Conservation (phyloP, 2,888 invertebrate species). For the Aradus depressus region DNA sequence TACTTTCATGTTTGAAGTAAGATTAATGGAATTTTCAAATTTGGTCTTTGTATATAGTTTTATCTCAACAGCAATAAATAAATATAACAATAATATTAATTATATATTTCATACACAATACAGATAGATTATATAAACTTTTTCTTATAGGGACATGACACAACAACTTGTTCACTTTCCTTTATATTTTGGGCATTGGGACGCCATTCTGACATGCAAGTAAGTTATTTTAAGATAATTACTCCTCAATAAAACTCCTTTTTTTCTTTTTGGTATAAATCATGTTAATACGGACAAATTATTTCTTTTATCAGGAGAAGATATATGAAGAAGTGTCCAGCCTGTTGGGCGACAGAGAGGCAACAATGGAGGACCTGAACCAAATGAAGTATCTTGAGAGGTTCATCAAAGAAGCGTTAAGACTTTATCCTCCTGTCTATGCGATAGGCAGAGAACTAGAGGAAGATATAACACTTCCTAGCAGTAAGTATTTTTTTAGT, state of each 20-base stretch:
- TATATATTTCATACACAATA: conserved; percentile 13
- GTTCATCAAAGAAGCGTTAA: conserved; percentile 5
- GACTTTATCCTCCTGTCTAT: conserved; percentile 7
- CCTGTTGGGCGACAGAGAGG: conserved; percentile 37
- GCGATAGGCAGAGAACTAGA: not conserved
- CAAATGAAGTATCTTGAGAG: conserved; percentile 11
- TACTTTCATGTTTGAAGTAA: conserved; percentile 60
- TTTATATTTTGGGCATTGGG: conserved; percentile 44
- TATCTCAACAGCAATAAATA: not conserved
- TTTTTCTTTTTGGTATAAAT: not conserved
- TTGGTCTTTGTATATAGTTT: not conserved
- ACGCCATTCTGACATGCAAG: conserved; percentile 41
- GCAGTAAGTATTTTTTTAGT: no score
- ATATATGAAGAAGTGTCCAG: conserved; percentile 30
- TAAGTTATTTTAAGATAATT: conserved; percentile 33
- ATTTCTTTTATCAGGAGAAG: conserved; percentile 1
- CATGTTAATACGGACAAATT: not conserved
- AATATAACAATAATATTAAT: not conserved
- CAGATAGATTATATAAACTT: not conserved
- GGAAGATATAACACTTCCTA: conserved; percentile 1
- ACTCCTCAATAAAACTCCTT: not conserved
- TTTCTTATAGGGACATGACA: conserved; percentile 36
- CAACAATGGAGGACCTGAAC: conserved; percentile 31
- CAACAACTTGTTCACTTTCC: conserved; percentile 45
- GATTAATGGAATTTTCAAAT: conserved; percentile 24